phyloP scores from a whole-genome alignment of 2,888 invertebrate species.

The Heliconius erato region DNA sequence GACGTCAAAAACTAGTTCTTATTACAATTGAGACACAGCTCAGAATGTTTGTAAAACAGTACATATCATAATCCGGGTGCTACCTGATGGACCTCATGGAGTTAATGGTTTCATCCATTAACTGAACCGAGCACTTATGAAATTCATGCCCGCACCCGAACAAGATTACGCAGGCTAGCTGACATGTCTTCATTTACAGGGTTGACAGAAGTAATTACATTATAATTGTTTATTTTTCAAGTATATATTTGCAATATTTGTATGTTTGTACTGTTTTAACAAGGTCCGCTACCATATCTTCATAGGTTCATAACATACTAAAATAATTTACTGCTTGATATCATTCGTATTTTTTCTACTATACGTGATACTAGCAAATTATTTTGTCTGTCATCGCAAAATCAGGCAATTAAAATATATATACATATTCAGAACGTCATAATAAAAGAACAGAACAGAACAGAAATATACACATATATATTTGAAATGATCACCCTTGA shows the following conservation, averaged over 20 bases:
- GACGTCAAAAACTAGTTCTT: not conserved
- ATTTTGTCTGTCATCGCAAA: no score
- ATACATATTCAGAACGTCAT: no score
- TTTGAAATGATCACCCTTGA: not conserved
- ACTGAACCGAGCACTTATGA: constrained; percentile 81
- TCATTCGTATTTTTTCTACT: no score
- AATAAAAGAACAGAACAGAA: no score
- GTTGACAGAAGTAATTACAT: constrained; percentile 56
- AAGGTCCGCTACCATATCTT: no score
- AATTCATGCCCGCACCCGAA: constrained; percentile 82
- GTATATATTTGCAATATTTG: not conserved
- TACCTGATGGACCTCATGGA: constrained; percentile 67
- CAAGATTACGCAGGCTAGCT: constrained; percentile 78
- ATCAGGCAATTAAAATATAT: no score
- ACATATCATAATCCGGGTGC: constrained; percentile 42
- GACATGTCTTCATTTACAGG: constrained; percentile 73
- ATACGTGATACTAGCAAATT: no score
- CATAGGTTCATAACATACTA: no score
- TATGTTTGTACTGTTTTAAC: not conserved
- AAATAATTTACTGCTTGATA: no score
- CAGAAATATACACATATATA: not conserved
- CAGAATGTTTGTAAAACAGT: constrained; percentile 16
- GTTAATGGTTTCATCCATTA: constrained; percentile 84
- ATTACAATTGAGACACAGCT: not conserved
- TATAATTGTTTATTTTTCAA: not conserved